These are phyloP conservation scores for Brachyrhaphis roseni DNA, from an alignment of 2,797 vertebrate genomes.

Conservation along the genomic window DNA sequence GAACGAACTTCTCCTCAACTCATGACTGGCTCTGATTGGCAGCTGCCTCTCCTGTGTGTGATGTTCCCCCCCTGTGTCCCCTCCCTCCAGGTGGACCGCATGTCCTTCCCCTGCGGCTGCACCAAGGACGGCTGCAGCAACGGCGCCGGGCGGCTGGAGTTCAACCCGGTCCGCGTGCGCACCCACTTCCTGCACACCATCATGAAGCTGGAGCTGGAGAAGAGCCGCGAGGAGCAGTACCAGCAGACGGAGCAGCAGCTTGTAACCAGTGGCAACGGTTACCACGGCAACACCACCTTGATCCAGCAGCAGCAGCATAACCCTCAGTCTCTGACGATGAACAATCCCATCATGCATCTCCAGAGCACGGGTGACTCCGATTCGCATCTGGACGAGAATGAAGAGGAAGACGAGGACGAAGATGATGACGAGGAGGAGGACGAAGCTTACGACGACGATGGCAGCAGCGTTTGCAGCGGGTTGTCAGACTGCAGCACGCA, in stretches of 20 bases:
- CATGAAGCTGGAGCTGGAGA: constrained; percentile 96
- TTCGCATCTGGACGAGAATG: constrained; percentile 70
- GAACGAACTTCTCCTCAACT: constrained; percentile 2
- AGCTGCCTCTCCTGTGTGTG: background rate
- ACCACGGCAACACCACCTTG: constrained; percentile 86
- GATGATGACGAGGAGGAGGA: constrained; percentile 84
- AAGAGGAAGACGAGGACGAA: constrained; percentile 85
- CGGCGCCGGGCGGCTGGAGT: constrained; percentile 91
- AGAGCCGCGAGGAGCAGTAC: constrained; percentile 88
- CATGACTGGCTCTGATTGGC: constrained; percentile 18
- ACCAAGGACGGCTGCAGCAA: constrained; percentile 95
- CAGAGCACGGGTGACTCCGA: constrained; percentile 53
- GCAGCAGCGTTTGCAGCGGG: constrained; percentile 92
- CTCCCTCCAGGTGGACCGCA: constrained; percentile 90
- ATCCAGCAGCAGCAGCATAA: constrained; percentile 75
- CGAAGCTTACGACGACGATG: constrained; percentile 82
- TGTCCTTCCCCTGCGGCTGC: constrained; percentile 97
- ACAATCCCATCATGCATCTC: constrained; percentile 86
- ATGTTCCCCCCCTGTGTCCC: background rate
- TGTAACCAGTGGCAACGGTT: constrained; percentile 87
- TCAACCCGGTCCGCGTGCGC: constrained; percentile 95
- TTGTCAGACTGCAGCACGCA: constrained; percentile 94
- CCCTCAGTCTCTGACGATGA: constrained; percentile 86
- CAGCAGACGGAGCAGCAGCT: constrained; percentile 84
- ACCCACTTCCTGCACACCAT: constrained; percentile 98